A percentile compares a stretch with the other conserved stretches of the same genome.
Conservation (phyloP, 2,113 vertebrate species). For the Ctenodactylus gundi region DNA sequence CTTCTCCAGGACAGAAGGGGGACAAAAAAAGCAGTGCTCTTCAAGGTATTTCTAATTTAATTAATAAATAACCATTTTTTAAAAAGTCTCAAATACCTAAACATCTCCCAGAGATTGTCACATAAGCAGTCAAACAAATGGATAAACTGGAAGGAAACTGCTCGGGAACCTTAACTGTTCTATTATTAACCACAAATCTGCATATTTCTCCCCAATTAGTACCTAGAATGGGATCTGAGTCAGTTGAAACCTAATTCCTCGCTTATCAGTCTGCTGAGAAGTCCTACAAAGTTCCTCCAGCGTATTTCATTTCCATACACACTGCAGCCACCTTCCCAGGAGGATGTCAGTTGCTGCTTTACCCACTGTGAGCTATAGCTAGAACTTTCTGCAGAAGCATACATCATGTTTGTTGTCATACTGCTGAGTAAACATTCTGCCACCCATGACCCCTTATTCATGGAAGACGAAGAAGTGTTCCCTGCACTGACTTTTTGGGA, state of each 20-base stretch:
- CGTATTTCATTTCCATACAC: constrained; percentile 72
- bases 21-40: neutral
- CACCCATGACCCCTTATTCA: constrained; percentile 38
- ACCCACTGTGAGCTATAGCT: constrained; percentile 58
- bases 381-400: constrained; percentile 62
- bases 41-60: constrained; percentile 67
- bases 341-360: constrained; percentile 75
- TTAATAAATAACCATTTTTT: constrained; percentile 74
- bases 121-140: constrained; percentile 83
- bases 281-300: constrained; percentile 69
- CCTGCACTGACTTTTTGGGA: constrained; percentile 23
- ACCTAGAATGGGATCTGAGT: constrained; percentile 77
- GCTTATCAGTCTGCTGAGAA: constrained; percentile 81
- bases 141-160: constrained; percentile 81
- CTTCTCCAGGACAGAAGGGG: neutral
- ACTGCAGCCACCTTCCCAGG: constrained; percentile 68
- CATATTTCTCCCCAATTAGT: constrained; percentile 82
- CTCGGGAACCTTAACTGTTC: constrained; percentile 83
- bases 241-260: constrained; percentile 83
- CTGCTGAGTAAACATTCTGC: constrained; percentile 73
- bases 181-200: constrained; percentile 84
- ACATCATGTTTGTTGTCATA: constrained; percentile 57
- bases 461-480: constrained; percentile 59
- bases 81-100: constrained; percentile 67
- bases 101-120: constrained; percentile 78